phyloP scores from a whole-genome alignment of 2,113 vertebrate species.

The Morone chrysops region DNA sequence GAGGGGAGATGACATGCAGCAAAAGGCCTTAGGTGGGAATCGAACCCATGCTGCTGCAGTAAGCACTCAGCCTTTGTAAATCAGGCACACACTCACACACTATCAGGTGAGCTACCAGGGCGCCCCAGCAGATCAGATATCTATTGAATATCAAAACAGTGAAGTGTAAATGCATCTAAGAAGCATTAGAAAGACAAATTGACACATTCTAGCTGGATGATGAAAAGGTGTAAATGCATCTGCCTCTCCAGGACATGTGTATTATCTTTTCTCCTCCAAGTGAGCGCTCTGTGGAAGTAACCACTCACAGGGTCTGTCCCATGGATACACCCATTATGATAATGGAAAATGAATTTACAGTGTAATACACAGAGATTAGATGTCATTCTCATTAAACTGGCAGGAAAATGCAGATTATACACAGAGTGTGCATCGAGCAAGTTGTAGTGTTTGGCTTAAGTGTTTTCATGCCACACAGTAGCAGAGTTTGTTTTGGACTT shows the following conservation, averaged over 20 bases:
- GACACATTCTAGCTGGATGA: neutral
- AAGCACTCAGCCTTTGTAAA: too few relatives aligned
- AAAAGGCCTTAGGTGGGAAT: too few relatives aligned
- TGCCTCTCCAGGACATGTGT: too few relatives aligned
- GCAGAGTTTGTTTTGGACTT: neutral
- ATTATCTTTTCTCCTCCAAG: neutral
- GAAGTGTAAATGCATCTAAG: neutral
- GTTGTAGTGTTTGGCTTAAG: neutral
- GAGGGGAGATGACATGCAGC: too few relatives aligned
- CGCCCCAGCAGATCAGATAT: neutral
- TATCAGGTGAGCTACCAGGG: too few relatives aligned
- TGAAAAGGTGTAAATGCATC: neutral
- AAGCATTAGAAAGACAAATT: neutral
- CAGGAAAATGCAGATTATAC: neutral
- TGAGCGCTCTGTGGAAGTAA: neutral
- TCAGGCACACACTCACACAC: too few relatives aligned
- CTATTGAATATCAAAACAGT: neutral
- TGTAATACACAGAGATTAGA: neutral
- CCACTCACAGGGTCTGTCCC: neutral
- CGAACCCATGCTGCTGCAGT: too few relatives aligned
- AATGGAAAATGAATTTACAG: neutral
- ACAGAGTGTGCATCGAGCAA: constrained; percentile 2
- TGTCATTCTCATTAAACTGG: neutral
- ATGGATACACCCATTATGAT: neutral
- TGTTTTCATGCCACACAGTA: neutral